These are phyloP conservation scores for Chionodraco myersi DNA, from an alignment of 2,113 vertebrate genomes.

Conservation along the genomic window DNA sequence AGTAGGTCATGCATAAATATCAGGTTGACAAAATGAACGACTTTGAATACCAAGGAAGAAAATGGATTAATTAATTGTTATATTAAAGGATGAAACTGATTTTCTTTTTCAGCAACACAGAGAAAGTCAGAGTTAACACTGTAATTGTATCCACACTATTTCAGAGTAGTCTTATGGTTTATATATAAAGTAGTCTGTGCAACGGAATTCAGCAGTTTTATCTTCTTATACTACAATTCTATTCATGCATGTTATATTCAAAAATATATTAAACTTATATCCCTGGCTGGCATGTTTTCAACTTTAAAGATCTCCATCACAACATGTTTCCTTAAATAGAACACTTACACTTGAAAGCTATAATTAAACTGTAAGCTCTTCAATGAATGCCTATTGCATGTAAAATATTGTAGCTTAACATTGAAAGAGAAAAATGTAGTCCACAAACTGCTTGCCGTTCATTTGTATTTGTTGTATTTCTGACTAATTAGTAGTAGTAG, in stretches of 20 bases:
- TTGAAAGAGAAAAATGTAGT: not conserved
- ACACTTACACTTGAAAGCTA: not conserved
- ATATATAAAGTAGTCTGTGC: not conserved
- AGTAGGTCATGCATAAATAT: not conserved
- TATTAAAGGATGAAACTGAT: not conserved
- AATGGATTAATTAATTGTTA: not conserved
- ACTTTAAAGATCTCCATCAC: not conserved
- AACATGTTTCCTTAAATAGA: constrained; percentile 1
- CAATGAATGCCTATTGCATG: not conserved
- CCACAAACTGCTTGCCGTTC: not conserved
- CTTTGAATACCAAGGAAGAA: constrained; percentile 1
- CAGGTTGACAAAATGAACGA: constrained; percentile 15
- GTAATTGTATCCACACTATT: constrained; percentile 7
- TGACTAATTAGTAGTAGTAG: not conserved
- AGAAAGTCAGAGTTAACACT: not conserved
- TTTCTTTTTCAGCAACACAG: not conserved
- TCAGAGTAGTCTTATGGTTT: not conserved
- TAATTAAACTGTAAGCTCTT: not conserved
- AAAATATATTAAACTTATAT: constrained; percentile 29
- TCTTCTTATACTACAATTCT: not conserved
- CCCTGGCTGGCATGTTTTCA: constrained; percentile 23
- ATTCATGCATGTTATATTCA: constrained; percentile 9
- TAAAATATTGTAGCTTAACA: not conserved
- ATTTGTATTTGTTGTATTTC: constrained; percentile 1
- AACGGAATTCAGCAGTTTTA: not conserved